Conservation (phyloP, 2,797 vertebrate species). For the Acanthurus leucopareius region DNA sequence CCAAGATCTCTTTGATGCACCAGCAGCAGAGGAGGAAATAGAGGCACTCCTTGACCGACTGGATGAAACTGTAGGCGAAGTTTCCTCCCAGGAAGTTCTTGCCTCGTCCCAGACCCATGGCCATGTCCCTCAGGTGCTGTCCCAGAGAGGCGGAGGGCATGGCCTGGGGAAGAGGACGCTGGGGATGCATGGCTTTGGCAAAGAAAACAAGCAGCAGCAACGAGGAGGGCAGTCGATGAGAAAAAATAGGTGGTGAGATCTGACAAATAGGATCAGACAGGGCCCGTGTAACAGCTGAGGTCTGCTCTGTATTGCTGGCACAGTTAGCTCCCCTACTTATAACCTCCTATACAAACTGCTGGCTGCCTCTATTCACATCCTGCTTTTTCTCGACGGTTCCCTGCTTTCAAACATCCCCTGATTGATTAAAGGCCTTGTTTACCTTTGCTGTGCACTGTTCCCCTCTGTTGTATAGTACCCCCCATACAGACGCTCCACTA, state of each 20-base stretch:
- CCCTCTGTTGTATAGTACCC: slow-evolving; percentile 45
- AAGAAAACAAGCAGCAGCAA: slow-evolving; percentile 23
- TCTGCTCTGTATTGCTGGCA: slow-evolving; percentile 48
- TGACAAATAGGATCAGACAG: slow-evolving; percentile 30
- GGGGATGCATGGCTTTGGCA: slow-evolving; percentile 77
- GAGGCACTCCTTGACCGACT: slow-evolving; percentile 87
- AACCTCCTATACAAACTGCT: slow-evolving; percentile 58
- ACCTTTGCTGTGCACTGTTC: slow-evolving; percentile 37
- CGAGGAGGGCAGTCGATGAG: slow-evolving; percentile 5
- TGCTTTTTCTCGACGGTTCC: slow-evolving; percentile 73
- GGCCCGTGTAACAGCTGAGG: slow-evolving; percentile 47
- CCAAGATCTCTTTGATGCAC: slow-evolving; percentile 93
- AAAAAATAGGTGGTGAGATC: slow-evolving; percentile 29
- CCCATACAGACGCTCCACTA: slow-evolving; percentile 35
- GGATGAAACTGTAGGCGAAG: slow-evolving; percentile 83
- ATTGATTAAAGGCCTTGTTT: slow-evolving; percentile 68
- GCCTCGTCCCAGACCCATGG: slow-evolving; percentile 78
- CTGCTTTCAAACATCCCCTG: slow-evolving; percentile 61
- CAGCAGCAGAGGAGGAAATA: slow-evolving; percentile 95
- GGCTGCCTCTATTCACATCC: slow-evolving; percentile 41
- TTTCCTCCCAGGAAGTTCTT: slow-evolving; percentile 82
- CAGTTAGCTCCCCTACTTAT: slow-evolving; percentile 66
- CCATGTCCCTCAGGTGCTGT: slow-evolving; percentile 76
- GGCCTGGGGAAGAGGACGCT: slow-evolving; percentile 83
- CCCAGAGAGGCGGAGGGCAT: slow-evolving; percentile 84